Conservation (phyloP, 2,888 invertebrate species). For the Lumbricus terrestris region DNA sequence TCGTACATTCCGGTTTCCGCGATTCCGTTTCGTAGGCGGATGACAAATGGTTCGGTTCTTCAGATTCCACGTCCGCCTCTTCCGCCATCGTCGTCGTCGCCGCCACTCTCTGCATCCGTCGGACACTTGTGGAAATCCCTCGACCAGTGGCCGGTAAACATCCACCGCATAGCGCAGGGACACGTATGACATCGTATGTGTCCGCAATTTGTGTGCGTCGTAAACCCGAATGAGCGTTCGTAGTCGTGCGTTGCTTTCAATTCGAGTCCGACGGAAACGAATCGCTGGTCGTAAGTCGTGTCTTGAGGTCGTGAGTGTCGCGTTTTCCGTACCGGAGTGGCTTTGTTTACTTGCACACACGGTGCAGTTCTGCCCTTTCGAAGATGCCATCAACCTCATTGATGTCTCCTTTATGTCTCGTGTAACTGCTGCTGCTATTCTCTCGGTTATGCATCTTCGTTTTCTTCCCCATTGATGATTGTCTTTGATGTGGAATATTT, state of each 20-base stretch:
- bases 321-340: neutral
- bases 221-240: neutral
- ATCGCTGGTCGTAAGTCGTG: neutral
- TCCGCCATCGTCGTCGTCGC: neutral
- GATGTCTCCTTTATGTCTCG: neutral
- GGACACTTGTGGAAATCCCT: neutral
- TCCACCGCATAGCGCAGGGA: neutral
- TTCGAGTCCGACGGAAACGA: neutral
- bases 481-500: neutral
- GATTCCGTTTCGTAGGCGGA: neutral
- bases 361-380: neutral
- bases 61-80: neutral
- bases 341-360: neutral
- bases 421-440: neutral
- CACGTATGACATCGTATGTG: neutral
- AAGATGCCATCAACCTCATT: too few relatives aligned
- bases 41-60: conserved; percentile 3
- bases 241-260: neutral
- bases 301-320: too few relatives aligned
- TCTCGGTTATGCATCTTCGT: neutral
- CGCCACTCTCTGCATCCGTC: neutral
- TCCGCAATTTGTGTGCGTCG: neutral
- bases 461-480: neutral
- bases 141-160: neutral
- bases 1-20: neutral